phyloP scores from a whole-genome alignment of 2,113 vertebrate species.

The Egretta garzetta region DNA sequence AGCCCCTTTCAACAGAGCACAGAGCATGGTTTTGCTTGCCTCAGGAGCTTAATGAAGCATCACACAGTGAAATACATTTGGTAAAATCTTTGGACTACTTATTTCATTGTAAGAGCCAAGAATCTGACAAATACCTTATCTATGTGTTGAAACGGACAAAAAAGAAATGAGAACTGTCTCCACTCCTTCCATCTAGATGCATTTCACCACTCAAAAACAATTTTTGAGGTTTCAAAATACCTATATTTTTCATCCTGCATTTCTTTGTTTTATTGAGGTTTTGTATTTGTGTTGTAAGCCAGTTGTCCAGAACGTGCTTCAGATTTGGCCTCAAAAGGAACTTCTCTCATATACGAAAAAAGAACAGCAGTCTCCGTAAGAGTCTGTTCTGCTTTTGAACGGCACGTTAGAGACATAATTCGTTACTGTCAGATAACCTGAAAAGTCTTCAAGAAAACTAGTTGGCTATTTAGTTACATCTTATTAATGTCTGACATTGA shows the following conservation, averaged over 20 bases:
- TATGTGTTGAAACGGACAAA: not conserved
- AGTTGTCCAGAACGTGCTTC: not conserved
- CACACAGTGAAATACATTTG: not conserved
- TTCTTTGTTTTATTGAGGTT: not conserved
- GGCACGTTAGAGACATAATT: not conserved
- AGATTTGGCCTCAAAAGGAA: not conserved
- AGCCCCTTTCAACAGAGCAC: not conserved
- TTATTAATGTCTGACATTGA: not conserved
- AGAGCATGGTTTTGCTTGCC: not conserved
- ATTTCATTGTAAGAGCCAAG: not conserved
- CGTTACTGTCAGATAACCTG: not conserved
- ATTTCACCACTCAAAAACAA: not conserved
- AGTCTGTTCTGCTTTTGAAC: not conserved
- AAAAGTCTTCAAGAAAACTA: not conserved
- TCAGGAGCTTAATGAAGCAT: not conserved
- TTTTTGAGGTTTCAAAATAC: not conserved
- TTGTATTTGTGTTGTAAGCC: not conserved
- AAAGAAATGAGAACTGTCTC: not conserved
- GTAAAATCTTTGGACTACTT: not conserved
- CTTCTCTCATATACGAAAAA: not conserved
- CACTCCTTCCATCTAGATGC: not conserved
- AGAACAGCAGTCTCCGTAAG: not conserved
- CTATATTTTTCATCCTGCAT: not conserved
- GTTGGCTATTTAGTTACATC: not conserved
- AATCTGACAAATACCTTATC: not conserved